Evolutionary conservation across 2,797 vertebrate species (phyloP).

Genomic region (Pantherophis vulpinus): DNA sequence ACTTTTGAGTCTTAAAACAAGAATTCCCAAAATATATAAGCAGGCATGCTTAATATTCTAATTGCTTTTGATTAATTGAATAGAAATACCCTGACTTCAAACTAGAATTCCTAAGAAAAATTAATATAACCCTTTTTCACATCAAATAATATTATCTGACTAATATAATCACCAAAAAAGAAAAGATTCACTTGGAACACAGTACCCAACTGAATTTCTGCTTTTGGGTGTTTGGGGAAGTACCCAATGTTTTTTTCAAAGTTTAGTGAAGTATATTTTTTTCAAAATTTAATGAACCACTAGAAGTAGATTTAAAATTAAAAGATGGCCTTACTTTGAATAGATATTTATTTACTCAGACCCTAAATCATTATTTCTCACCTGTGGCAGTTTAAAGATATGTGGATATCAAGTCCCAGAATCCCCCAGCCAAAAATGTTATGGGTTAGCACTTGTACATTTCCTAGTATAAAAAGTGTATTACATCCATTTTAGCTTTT

Average conservation of each 20-base stretch:
- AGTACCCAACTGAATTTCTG: too few species aligned
- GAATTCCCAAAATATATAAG: background rate
- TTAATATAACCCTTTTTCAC: background rate
- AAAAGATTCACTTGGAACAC: background rate
- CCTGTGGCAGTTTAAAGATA: too few species aligned
- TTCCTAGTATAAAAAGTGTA: background rate
- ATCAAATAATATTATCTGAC: background rate
- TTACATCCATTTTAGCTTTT: background rate
- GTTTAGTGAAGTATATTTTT: background rate
- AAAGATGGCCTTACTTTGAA: background rate
- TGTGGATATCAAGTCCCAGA: background rate
- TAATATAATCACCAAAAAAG: background rate
- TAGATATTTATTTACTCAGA: background rate
- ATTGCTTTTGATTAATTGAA: background rate
- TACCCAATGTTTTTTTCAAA: background rate
- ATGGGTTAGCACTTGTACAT: background rate
- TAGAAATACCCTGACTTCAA: background rate
- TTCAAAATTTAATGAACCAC: background rate
- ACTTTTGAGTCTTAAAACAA: slow-evolving; percentile 25
- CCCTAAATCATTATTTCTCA: too few species aligned
- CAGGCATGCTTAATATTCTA: background rate
- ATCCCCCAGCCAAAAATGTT: background rate
- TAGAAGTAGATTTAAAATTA: background rate
- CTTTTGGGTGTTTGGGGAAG: background rate
- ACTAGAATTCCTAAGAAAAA: background rate